Evolutionary conservation across 2,113 vertebrate species (phyloP), one percentile per base, ranked within the genome.

Genomic region (Catagonus wagneri): DNA sequence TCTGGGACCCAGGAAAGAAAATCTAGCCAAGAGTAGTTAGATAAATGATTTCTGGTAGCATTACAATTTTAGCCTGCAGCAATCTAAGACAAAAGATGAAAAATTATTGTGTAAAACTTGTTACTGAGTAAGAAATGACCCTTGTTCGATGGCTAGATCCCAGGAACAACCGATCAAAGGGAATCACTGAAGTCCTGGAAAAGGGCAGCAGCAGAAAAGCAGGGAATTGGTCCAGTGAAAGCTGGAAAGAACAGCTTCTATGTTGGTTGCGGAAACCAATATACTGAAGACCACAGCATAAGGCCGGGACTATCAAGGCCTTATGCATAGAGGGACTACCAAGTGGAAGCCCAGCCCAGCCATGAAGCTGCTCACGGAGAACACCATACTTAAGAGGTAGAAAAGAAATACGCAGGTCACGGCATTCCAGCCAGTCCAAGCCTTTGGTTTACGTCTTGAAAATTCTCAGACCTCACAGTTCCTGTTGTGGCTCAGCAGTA

Each of bases 71-170:
- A 79, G 65, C 50, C 63, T 74, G 23, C 1, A 34, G 69, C 65
- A 87, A 86, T 56, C 25, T 36, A 83, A 95, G 56, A 50, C 63
- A 66, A 81, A 92, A 34, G 20, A 85, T 44, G 92, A 81, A 68
- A 90, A 23, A 61, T 72, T 84, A 93, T 2, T 54, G n/a, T 78
- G 39, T 56, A 79, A 90, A 84, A 86, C 34, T 56, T 96, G 56
- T 83, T 87, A 87, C 58, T 95, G 7, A 71, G 19, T 61, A 92
- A 95, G 65, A 83, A 88, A 93, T 58, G 76, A 65, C 13, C 34
- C 61, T 65, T 90, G 27, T 25, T 86, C 66, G 83, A 0, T 83
- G 25, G 44, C 52, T 52, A 79, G 36, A 78, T 78, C 50, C 29
- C 75, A 93, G 32, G 14, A 90, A 90, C 61, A 96, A 94, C 0